phyloP scores from a whole-genome alignment of 2,797 vertebrate species.

The Neopelma chrysocephalum region DNA sequence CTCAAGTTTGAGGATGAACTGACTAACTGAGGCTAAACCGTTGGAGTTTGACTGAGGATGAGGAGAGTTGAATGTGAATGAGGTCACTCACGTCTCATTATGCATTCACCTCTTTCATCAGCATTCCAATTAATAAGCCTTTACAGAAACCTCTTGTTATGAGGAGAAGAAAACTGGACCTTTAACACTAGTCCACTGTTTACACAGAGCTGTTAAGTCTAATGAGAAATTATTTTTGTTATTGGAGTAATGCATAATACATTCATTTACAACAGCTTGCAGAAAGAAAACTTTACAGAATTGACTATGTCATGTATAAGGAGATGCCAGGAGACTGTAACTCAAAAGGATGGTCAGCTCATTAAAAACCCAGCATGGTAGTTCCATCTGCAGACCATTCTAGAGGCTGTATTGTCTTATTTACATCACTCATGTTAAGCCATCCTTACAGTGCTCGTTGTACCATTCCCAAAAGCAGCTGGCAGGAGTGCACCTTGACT shows the following conservation, averaged over 20 bases:
- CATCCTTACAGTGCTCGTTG: neutral
- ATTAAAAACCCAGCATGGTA: neutral
- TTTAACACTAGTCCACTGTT: neutral
- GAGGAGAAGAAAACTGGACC: neutral
- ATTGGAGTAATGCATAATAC: neutral
- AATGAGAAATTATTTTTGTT: neutral
- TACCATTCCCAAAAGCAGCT: neutral
- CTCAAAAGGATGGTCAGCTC: constrained; percentile 2
- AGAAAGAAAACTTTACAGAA: neutral
- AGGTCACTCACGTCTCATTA: neutral
- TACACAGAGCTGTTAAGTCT: neutral
- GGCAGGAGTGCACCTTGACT: neutral
- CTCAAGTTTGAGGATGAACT: neutral
- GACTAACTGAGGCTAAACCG: neutral
- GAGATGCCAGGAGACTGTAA: neutral
- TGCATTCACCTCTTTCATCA: neutral
- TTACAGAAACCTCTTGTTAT: neutral
- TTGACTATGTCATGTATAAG: neutral
- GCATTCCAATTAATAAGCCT: neutral
- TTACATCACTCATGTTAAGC: neutral
- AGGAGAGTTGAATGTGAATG: neutral
- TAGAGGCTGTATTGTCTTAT: neutral
- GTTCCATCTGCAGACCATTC: neutral
- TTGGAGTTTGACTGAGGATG: neutral
- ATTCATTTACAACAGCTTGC: neutral